Base-by-base conservation (phyloP, 2,113 vertebrate genomes). In the Thalassoma bifasciatum region DNA sequence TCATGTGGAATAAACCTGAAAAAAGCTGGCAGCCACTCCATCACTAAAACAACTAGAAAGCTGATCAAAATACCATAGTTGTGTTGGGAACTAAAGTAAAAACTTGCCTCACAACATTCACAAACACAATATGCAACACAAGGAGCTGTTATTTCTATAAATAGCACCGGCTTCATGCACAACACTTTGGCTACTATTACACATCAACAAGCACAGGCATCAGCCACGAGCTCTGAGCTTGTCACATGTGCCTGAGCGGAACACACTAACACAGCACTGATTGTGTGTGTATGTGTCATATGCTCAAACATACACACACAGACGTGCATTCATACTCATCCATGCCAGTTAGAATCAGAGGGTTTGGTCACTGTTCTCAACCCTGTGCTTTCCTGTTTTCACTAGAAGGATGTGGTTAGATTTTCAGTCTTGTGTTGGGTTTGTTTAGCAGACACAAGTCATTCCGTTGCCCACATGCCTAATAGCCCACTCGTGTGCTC, bases 361-460 rank as follows among this genome's bases (percentile, higher is more conserved):
- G 83, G 82, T 81, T 87, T 83, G 89, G 88, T 85, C 89, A 90
- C 70, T 58, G 62, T 75, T 67, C 75, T 77, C 71, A 77, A 65
- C 77, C 61, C 64, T 68, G 30, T 21, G 60, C 49, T 81, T 90
- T 89, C 87, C 87, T 91, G 88, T 89, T 89, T 87, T 85, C 75
- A 74, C 75, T 83, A 30, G 70, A 57, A 90, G 86, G 89, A 89
- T 92, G 91, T 92, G 91, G 89, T 91, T 79, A 81, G 66, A 75
- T 34, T 83, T 86, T 85, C 81, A 87, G 81, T 84, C 49, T 69
- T 59, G 70, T 56, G 30, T 42, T 38, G 81, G 81, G 76, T 76
- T 72, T 77, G 64, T 75, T 89, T 70, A 57, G 51, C 53, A 54
- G 71, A 77, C 38, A 81, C 64, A 81, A 72, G 70, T 72, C 13